Conservation (phyloP, 1,140 invertebrate genomes). For the Micrasema longulum region DNA sequence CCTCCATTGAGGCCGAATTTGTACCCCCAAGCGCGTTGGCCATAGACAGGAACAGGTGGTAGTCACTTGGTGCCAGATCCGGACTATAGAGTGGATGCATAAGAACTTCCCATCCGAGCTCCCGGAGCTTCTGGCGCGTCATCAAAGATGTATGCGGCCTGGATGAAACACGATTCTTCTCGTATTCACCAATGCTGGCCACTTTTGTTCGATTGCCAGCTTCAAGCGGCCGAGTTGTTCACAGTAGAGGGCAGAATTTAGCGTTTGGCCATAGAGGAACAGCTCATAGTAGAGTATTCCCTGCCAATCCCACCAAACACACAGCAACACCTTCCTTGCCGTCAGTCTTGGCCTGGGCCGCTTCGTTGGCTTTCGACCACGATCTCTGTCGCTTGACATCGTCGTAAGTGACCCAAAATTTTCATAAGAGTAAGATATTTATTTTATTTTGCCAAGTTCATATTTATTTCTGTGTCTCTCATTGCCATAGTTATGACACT, state of each 20-base stretch:
- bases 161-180: too few species aligned
- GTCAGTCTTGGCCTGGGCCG: conserved; percentile 7
- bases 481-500: too few species aligned
- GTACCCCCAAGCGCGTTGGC: conserved; percentile 13
- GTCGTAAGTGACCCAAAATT: too few species aligned
- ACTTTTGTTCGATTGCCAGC: too few species aligned
- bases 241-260: too few species aligned
- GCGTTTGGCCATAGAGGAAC: conserved; percentile 6
- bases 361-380: conserved; percentile 1
- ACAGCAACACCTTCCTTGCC: conserved; percentile 18
- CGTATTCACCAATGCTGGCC: too few species aligned
- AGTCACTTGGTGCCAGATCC: conserved; percentile 16
- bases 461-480: too few species aligned
- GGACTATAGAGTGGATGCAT: conserved; percentile 18
- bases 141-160: conserved; percentile 23
- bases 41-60: conserved; percentile 21
- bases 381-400: too few species aligned
- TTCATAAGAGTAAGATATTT: too few species aligned
- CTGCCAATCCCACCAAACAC: conserved; percentile 16
- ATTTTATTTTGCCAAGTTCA: too few species aligned
- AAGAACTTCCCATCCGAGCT: conserved; percentile 15
- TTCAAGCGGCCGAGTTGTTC: too few species aligned
- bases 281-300: conserved; percentile 21
- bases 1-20: conserved; percentile 16
- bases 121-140: conserved; percentile 20